These are phyloP conservation scores for Symphodus melops DNA, from an alignment of 2,113 vertebrate genomes.

Conservation along the genomic window DNA sequence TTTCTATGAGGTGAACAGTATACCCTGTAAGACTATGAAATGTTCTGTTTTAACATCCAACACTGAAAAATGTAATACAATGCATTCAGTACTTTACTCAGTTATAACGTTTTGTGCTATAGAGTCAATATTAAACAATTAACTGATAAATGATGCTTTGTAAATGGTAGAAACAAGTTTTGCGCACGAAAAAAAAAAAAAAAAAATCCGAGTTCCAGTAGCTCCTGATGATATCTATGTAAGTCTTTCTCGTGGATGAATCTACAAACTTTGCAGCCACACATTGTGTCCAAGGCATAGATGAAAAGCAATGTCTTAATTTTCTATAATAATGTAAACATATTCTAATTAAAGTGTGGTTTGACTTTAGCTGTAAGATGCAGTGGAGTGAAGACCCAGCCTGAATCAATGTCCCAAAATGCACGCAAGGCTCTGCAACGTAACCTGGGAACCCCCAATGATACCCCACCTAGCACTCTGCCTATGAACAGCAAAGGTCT, in stretches of 20 bases:
- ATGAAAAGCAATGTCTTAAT: neutral
- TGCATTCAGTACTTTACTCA: neutral
- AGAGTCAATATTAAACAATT: neutral
- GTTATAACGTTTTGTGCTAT: neutral
- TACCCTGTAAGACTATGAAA: neutral
- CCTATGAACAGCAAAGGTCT: conserved; percentile 89
- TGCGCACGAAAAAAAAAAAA: too few species aligned
- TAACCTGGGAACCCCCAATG: conserved; percentile 93
- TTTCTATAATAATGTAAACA: neutral
- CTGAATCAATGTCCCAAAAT: conserved; percentile 98
- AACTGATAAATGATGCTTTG: too few species aligned
- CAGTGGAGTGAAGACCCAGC: conserved; percentile 93
- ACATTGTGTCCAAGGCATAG: too few species aligned
- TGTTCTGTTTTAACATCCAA: neutral
- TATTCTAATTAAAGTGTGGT: neutral
- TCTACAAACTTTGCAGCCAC: neutral
- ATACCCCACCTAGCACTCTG: conserved; percentile 92
- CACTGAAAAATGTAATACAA: neutral
- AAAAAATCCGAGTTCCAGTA: too few species aligned
- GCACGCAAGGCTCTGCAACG: conserved; percentile 92
- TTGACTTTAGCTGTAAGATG: conserved; percentile 89
- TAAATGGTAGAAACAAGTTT: too few species aligned
- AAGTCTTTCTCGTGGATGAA: neutral
- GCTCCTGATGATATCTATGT: too few species aligned
- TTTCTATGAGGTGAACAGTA: too few species aligned